Evolutionary conservation across 2,113 vertebrate species (phyloP).

Genomic region (Eclectus roratus): DNA sequence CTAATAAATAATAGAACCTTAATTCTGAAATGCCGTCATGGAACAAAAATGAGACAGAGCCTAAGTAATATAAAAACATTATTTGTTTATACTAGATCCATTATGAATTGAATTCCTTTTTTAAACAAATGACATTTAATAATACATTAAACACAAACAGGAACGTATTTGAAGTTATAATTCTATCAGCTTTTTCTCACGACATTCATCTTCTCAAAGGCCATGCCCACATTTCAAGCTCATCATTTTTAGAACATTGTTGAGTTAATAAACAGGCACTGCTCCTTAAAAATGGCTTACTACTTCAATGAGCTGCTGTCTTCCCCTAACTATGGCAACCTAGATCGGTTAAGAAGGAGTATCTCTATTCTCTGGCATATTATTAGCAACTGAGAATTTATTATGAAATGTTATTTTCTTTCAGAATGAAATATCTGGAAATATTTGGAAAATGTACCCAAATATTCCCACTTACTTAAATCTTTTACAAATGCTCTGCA

Average conservation of each 20-base stretch:
- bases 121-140: constrained; percentile 39
- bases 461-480: neutral
- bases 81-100: constrained; percentile 16
- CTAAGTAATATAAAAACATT: neutral
- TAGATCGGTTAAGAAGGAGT: neutral
- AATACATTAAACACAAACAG: constrained; percentile 39
- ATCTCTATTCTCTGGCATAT: neutral
- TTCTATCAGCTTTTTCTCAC: constrained; percentile 3
- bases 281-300: neutral
- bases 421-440: neutral
- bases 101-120: constrained; percentile 10
- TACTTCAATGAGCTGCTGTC: neutral
- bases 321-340: neutral
- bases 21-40: neutral
- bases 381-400: neutral
- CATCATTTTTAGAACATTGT: neutral
- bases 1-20: constrained; percentile 13
- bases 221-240: neutral
- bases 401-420: neutral
- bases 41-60: constrained; percentile 23
- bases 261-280: neutral
- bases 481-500: neutral
- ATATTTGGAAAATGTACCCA: neutral
- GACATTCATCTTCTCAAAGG: neutral
- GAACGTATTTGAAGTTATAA: neutral